Evolutionary conservation across 2,797 vertebrate genomes (phyloP).

Genomic region (Spizella passerina): DNA sequence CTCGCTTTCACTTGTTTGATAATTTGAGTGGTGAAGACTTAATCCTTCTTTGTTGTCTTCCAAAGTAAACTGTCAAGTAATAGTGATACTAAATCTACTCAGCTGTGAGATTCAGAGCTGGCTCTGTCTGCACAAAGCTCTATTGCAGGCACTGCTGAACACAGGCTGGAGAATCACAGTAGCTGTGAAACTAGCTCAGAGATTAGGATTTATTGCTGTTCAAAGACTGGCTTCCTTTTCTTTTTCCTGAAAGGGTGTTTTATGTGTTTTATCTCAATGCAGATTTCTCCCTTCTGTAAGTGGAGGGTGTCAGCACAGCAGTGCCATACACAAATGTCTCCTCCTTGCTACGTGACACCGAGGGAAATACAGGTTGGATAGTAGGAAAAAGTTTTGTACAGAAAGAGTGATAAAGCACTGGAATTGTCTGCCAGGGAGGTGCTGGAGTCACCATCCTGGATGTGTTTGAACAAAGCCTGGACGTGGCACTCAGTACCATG

Average conservation of each 20-base stretch:
- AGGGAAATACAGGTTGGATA: not conserved
- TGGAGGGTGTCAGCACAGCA: slow-evolving; percentile 1
- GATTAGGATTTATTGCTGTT: slow-evolving; percentile 29
- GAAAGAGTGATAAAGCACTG: not conserved
- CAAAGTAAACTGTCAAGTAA: slow-evolving; percentile 5
- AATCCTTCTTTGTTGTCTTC: slow-evolving; percentile 12
- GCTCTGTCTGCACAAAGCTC: not conserved
- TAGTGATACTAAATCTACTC: slow-evolving; percentile 12
- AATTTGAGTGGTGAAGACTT: not conserved
- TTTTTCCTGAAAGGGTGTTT: slow-evolving; percentile 3
- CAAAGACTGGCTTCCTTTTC: not conserved
- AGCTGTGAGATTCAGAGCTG: not conserved
- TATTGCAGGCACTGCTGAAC: not conserved
- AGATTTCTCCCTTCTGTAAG: slow-evolving; percentile 18
- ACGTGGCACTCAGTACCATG: not conserved
- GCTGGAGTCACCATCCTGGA: not conserved
- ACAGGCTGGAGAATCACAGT: slow-evolving; percentile 21
- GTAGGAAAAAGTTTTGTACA: not conserved
- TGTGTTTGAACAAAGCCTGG: not conserved
- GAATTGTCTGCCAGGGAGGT: not conserved
- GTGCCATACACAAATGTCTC: not conserved
- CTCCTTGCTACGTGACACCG: not conserved
- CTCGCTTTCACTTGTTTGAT: slow-evolving; percentile 39
- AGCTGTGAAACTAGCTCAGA: not conserved
- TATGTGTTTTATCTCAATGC: slow-evolving; percentile 37